A percentile compares a stretch with the other conserved stretches of the same genome.
Evolutionary conservation across 1,140 invertebrate species (phyloP).

Genomic region (Lasioglossum albipes): DNA sequence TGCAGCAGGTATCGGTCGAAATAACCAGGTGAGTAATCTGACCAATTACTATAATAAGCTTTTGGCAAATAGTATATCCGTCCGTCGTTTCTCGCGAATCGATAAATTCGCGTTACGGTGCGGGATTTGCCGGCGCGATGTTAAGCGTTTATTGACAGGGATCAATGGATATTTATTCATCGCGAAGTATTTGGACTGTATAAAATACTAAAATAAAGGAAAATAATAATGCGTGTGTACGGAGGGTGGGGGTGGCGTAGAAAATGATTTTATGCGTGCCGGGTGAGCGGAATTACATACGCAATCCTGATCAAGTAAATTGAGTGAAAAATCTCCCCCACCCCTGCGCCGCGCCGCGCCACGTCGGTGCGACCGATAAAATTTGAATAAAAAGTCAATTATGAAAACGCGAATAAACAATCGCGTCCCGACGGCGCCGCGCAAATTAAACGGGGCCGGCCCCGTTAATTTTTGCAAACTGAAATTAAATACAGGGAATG

Average conservation of each 20-base stretch:
- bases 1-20: not conserved
- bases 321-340: not conserved
- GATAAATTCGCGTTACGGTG: not conserved
- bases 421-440: not conserved
- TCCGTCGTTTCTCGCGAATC: not conserved
- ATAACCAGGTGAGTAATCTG: not conserved
- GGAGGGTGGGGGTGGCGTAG: too few relatives aligned
- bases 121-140: not conserved
- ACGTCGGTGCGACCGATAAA: not conserved
- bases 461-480: not conserved
- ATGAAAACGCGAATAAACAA: not conserved
- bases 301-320: not conserved
- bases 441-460: not conserved
- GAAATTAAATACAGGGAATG: not conserved
- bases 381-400: not conserved
- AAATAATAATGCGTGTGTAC: not conserved
- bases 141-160: not conserved
- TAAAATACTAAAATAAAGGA: not conserved
- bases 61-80: not conserved
- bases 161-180: not conserved
- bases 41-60: not conserved
- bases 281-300: not conserved
- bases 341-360: too few relatives aligned
- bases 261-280: not conserved
- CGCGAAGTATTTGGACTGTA: too few relatives aligned